phyloP scores from a whole-genome alignment of 2,113 vertebrate species.

The Neolamprologus kungweensis region DNA sequence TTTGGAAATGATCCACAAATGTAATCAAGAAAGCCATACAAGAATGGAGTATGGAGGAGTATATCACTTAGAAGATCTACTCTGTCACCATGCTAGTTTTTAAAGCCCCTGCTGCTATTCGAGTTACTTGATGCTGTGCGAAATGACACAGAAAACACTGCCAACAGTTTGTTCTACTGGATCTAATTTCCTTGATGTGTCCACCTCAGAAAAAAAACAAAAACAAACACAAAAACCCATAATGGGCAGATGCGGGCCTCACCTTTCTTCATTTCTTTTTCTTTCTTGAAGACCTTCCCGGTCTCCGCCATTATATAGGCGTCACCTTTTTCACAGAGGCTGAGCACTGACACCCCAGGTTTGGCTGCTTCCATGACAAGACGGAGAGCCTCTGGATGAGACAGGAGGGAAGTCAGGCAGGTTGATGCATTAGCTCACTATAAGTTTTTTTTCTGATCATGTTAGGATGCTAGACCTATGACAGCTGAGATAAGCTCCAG shows the following conservation, averaged over 20 bases:
- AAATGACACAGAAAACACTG: not conserved
- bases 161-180: not conserved
- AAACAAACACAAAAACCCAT: not conserved
- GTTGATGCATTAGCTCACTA: not conserved
- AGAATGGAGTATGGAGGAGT: not conserved
- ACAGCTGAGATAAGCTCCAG: not conserved
- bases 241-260: not conserved
- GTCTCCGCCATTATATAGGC: conserved; percentile 88
- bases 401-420: not conserved
- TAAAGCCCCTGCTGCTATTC: not conserved
- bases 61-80: not conserved
- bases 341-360: conserved; percentile 79
- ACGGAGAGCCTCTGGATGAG: conserved; percentile 77
- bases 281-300: conserved; percentile 94
- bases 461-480: not conserved
- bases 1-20: conserved; percentile 27
- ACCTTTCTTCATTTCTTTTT: conserved; percentile 98
- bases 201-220: not conserved
- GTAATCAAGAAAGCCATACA: not conserved
- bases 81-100: not conserved
- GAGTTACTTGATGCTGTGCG: not conserved
- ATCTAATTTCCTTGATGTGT: not conserved
- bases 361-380: conserved; percentile 79
- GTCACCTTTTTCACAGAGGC: conserved; percentile 87
- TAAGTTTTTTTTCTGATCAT: not conserved